Percentiles rank a stretch among this genome's conserved stretches.
phyloP scores from a whole-genome alignment of 2,888 invertebrate species.

The Callyntrura guangdongensis region DNA sequence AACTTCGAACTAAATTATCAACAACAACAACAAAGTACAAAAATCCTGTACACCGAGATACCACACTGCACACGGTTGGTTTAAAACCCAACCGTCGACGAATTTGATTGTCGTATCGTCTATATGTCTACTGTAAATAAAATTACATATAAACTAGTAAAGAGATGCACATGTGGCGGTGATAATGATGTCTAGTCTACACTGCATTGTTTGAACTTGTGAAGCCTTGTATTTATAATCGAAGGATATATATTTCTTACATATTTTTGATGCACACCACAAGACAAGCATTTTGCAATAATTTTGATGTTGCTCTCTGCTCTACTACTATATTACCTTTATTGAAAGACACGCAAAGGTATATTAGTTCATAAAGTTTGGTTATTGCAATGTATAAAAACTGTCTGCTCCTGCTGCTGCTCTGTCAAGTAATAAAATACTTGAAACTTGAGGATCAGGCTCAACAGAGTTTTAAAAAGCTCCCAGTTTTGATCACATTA shows the following conservation, averaged over 20 bases:
- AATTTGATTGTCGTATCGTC: constrained; percentile 10
- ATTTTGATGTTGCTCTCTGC: no score
- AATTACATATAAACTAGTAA: constrained; percentile 7
- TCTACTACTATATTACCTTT: constrained; percentile 8
- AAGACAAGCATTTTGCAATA: no score
- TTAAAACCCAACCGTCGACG: not conserved
- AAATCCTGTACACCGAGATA: not conserved
- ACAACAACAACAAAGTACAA: not conserved
- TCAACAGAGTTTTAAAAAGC: constrained; percentile 56
- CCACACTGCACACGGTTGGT: not conserved
- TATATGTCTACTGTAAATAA: constrained; percentile 23
- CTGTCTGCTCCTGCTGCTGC: constrained; percentile 65
- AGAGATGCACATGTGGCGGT: not conserved
- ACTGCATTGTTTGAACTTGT: not conserved
- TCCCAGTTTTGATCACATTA: constrained; percentile 65
- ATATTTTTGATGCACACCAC: constrained; percentile 8
- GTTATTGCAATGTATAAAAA: constrained; percentile 63
- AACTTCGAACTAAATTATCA: not conserved
- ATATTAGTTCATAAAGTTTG: constrained; percentile 51
- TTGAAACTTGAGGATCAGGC: constrained; percentile 27
- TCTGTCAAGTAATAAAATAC: constrained; percentile 44
- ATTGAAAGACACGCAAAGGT: constrained; percentile 7
- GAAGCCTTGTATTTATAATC: not conserved
- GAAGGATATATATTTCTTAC: not conserved
- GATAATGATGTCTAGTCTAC: not conserved